Conservation (phyloP, 1,140 invertebrate species). For the Elymnias hypermnestra region DNA sequence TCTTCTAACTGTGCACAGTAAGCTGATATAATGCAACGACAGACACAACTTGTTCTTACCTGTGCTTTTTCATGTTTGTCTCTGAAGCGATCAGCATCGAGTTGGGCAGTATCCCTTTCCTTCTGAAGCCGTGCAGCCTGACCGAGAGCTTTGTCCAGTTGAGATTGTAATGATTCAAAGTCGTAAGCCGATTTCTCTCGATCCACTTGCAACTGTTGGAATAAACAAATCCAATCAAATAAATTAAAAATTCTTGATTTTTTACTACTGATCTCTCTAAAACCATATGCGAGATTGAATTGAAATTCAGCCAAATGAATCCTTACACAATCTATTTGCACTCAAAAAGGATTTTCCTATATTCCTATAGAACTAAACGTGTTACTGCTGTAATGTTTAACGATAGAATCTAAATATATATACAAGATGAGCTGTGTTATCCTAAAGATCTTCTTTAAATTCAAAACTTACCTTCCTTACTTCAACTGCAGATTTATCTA, state of each 20-base stretch:
- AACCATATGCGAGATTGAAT: too few species aligned
- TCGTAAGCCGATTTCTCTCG: slow-evolving; percentile 93
- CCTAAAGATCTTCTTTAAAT: too few species aligned
- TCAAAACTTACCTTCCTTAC: slow-evolving; percentile 86
- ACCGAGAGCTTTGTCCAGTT: slow-evolving; percentile 91
- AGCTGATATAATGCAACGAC: too few species aligned
- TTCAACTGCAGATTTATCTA: slow-evolving; percentile 89
- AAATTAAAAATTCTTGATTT: background rate
- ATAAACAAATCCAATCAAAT: background rate
- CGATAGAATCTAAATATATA: too few species aligned
- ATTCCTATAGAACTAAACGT: too few species aligned
- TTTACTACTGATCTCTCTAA: too few species aligned
- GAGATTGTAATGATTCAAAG: slow-evolving; percentile 91
- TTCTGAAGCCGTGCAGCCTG: slow-evolving; percentile 91
- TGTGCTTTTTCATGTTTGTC: slow-evolving; percentile 94
- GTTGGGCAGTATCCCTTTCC: slow-evolving; percentile 89
- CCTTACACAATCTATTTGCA: too few species aligned
- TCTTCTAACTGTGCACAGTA: too few species aligned
- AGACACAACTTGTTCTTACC: slow-evolving; percentile 78
- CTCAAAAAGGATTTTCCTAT: too few species aligned
- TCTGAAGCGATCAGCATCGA: slow-evolving; percentile 89
- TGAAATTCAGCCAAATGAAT: too few species aligned
- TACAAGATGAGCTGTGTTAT: too few species aligned
- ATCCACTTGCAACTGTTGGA: slow-evolving; percentile 87
- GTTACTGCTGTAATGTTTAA: too few species aligned